Evolutionary conservation across 2,797 vertebrate species (phyloP).

Genomic region (Chrysolophus pictus): DNA sequence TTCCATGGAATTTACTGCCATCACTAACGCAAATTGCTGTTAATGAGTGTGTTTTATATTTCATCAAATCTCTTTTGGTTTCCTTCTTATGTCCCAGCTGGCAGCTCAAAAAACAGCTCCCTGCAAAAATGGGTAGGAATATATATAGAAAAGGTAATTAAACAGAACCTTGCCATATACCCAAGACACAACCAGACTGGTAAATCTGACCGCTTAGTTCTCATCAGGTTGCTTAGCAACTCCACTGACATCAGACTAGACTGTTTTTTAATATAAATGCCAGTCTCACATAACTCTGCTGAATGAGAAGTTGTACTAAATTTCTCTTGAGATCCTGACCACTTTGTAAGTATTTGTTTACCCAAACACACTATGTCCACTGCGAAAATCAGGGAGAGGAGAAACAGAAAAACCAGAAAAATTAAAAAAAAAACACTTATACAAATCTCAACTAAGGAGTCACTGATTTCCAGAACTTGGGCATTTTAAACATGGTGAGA

Average conservation of each 20-base stretch:
- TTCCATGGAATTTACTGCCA: slow-evolving; percentile 71
- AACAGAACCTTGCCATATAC: not conserved
- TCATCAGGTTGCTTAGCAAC: not conserved
- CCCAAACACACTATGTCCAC: not conserved
- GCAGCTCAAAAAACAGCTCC: slow-evolving; percentile 56
- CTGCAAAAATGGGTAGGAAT: slow-evolving; percentile 2
- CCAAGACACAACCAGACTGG: not conserved
- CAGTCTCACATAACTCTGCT: not conserved
- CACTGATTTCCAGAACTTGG: not conserved
- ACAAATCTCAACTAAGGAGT: not conserved
- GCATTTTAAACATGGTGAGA: not conserved
- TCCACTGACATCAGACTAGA: not conserved
- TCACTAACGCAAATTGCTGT: slow-evolving; percentile 74
- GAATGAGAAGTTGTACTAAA: not conserved
- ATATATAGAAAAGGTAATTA: slow-evolving; percentile 38
- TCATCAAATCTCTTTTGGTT: slow-evolving; percentile 70
- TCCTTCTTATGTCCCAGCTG: slow-evolving; percentile 61
- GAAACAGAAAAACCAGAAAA: not conserved
- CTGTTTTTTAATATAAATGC: not conserved
- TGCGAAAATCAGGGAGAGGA: not conserved
- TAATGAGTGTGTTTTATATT: slow-evolving; percentile 72
- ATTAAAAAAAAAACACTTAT: not conserved
- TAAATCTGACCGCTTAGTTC: not conserved
- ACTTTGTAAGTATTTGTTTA: not conserved
- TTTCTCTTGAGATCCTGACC: not conserved